A percentile compares a stretch with the other conserved stretches of the same genome.
These are phyloP conservation scores for Actenoides hombroni DNA, from an alignment of 2,113 vertebrate species.

Conservation along the genomic window DNA sequence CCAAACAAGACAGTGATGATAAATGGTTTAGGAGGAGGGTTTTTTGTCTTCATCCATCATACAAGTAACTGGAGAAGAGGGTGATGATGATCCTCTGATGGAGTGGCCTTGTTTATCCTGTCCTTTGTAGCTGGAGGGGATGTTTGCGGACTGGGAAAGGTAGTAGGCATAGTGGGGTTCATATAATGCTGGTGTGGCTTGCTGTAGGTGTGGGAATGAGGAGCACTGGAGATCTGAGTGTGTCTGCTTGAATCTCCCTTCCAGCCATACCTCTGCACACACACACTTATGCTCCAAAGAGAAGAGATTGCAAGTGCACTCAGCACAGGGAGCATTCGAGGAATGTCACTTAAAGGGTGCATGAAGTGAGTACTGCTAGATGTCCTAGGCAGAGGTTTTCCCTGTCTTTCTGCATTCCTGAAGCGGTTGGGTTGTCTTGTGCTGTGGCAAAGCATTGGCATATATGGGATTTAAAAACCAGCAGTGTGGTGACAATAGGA, in stretches of 20 bases:
- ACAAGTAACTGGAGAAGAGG: not conserved
- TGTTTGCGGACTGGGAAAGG: not conserved
- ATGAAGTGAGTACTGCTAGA: not conserved
- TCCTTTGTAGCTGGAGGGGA: not conserved
- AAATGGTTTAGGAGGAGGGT: not conserved
- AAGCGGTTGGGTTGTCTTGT: not conserved
- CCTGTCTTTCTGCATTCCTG: not conserved
- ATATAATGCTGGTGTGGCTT: no score
- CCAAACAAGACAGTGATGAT: not conserved
- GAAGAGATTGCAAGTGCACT: not conserved
- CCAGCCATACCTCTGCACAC: not conserved
- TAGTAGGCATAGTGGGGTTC: not conserved
- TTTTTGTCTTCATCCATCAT: not conserved
- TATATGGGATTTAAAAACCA: not conserved
- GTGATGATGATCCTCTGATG: not conserved
- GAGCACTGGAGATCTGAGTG: not conserved
- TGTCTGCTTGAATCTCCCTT: not conserved
- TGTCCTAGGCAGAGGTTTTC: not conserved
- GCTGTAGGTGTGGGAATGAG: not conserved
- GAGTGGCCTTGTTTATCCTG: not conserved
- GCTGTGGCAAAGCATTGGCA: not conserved
- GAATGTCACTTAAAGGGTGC: not conserved
- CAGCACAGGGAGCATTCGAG: not conserved
- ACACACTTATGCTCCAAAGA: not conserved
- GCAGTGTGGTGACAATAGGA: not conserved